Evolutionary conservation across 1,140 invertebrate species (phyloP).

Genomic region (Ylistrum balloti): DNA sequence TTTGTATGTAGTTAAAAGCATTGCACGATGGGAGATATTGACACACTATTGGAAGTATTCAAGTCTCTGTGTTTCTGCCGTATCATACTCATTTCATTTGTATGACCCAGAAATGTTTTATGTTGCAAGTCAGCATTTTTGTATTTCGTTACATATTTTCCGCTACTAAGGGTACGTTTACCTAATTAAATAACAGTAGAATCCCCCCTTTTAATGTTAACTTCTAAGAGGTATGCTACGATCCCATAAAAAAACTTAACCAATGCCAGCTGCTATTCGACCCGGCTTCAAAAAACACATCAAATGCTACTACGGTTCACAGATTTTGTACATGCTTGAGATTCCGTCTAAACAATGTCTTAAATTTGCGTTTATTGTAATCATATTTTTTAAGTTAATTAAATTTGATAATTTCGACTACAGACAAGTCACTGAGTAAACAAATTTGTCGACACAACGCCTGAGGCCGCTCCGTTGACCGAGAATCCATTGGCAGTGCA

Average conservation of each 20-base stretch:
- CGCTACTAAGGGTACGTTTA: neutral
- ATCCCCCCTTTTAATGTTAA: neutral
- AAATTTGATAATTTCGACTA: neutral
- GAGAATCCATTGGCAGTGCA: too few relatives aligned
- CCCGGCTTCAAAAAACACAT: neutral
- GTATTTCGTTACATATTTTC: neutral
- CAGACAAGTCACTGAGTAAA: too few relatives aligned
- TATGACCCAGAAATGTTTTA: too few relatives aligned
- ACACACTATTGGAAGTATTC: too few relatives aligned
- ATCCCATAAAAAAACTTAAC: neutral
- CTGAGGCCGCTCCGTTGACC: too few relatives aligned
- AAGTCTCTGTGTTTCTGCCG: too few relatives aligned
- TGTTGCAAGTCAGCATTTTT: neutral
- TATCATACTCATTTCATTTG: too few relatives aligned
- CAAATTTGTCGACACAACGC: too few relatives aligned
- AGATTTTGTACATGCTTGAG: neutral
- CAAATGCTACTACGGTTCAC: neutral
- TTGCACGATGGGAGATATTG: too few relatives aligned
- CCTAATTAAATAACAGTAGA: neutral
- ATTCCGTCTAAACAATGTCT: neutral
- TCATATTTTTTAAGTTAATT: neutral
- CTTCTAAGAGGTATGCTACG: neutral
- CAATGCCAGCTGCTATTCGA: neutral
- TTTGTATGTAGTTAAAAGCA: too few relatives aligned
- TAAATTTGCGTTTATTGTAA: neutral